These are phyloP conservation scores for Orchestes rusci DNA, from an alignment of 2,888 invertebrate genomes.

Conservation along the genomic window DNA sequence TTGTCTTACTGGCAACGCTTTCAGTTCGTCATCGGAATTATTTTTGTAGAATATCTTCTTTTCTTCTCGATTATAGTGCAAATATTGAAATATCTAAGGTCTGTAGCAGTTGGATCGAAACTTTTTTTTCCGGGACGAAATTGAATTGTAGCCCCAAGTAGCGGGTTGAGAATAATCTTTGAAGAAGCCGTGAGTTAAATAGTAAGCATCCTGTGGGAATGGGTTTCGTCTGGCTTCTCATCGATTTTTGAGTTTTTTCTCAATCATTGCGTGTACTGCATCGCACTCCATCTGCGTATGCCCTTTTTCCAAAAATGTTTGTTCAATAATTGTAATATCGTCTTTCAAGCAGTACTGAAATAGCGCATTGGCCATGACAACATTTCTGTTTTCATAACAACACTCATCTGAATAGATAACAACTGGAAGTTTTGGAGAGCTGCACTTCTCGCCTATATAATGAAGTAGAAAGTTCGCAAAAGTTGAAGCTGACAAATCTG, in stretches of 20 bases:
- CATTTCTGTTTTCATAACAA: constrained; percentile 31
- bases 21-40: constrained; percentile 6
- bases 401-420: constrained; percentile 32
- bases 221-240: constrained; percentile 14
- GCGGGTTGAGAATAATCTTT: neutral
- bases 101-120: constrained; percentile 6
- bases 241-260: constrained; percentile 12
- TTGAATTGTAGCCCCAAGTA: constrained; percentile 2
- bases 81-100: constrained; percentile 10
- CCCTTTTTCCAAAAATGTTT: constrained; percentile 4
- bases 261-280: constrained; percentile 9
- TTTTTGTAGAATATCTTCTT: constrained; percentile 10
- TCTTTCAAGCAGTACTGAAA: constrained; percentile 5
- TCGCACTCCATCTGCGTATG: constrained; percentile 11
- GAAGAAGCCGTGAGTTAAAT: constrained; percentile 12
- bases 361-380: constrained; percentile 8
- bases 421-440: constrained; percentile 19
- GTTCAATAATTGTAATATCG: constrained; percentile 3
- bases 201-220: constrained; percentile 9
- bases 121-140: neutral
- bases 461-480: constrained; percentile 18
- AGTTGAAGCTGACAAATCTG: constrained; percentile 21
- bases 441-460: constrained; percentile 14
- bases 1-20: constrained; percentile 3
- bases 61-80: constrained; percentile 7